Evolutionary conservation across 2,113 vertebrate genomes (phyloP).

Genomic region (Oostethus manadensis): DNA sequence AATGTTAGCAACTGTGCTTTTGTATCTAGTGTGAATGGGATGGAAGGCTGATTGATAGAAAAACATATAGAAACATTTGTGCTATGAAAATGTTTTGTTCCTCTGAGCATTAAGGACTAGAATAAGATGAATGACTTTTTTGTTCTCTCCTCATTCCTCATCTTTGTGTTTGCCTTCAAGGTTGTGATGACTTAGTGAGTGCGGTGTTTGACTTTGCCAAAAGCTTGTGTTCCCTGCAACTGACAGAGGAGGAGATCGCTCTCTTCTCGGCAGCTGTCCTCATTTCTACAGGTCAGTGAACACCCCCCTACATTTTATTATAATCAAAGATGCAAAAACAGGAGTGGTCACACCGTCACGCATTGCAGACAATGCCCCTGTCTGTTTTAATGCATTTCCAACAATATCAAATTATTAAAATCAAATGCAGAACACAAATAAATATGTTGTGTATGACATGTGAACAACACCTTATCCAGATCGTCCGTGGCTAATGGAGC

Average conservation of each 20-base stretch:
- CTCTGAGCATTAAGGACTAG: conserved; percentile 17
- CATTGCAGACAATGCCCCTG: too few species aligned
- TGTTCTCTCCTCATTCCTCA: conserved; percentile 19
- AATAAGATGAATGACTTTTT: conserved; percentile 18
- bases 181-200: conserved; percentile 95
- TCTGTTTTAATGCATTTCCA: too few species aligned
- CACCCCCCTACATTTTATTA: conserved; percentile 1
- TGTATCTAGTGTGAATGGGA: background rate
- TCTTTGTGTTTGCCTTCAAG: conserved; percentile 59
- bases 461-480: conserved; percentile 63
- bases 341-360: background rate
- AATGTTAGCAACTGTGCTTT: background rate
- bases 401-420: too few species aligned
- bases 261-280: conserved; percentile 97
- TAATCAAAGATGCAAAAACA: background rate
- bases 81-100: conserved; percentile 8
- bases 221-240: conserved; percentile 94
- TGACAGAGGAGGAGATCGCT: conserved; percentile 97
- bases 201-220: conserved; percentile 98
- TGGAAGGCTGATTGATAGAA: background rate
- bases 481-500: conserved; percentile 97
- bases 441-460: background rate
- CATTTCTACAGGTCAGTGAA: conserved; percentile 90
- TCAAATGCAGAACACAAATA: too few species aligned
- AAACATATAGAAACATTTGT: background rate